A percentile compares a stretch with the other conserved stretches of the same genome.
These are phyloP conservation scores for Pterobdella sp. DNA, from an alignment of 2,888 invertebrate genomes.

Conservation along the genomic window DNA sequence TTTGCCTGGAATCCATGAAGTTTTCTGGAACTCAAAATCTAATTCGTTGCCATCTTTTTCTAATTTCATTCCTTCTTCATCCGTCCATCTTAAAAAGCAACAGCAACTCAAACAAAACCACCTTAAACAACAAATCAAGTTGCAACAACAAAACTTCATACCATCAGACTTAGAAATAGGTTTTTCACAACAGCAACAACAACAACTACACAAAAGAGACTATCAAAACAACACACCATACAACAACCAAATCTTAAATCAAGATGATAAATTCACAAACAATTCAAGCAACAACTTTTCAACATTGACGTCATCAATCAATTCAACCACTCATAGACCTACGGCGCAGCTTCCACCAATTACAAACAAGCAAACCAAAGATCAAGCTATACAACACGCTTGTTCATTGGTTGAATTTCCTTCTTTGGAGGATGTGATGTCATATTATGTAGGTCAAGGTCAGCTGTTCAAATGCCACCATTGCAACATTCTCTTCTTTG, in stretches of 20 bases:
- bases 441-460: conserved; percentile 44
- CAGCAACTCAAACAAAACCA: not conserved
- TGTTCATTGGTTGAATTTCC: conserved; percentile 40
- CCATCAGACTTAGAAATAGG: not conserved
- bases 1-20: conserved; percentile 38
- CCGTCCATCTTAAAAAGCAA: not conserved
- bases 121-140: not conserved
- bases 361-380: conserved; percentile 36
- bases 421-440: conserved; percentile 41
- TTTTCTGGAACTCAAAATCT: conserved; percentile 33
- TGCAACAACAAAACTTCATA: not conserved
- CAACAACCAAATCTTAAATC: too few relatives aligned
- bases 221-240: not conserved
- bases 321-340: conserved; percentile 31
- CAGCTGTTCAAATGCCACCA: conserved; percentile 43
- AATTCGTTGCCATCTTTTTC: conserved; percentile 35
- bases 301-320: not conserved
- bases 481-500: conserved; percentile 44
- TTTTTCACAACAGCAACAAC: conserved; percentile 16
- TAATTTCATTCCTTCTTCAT: conserved; percentile 35
- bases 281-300: not conserved
- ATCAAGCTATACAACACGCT: conserved; percentile 41
- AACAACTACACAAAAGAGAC: conserved; percentile 4
- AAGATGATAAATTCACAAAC: too few relatives aligned
- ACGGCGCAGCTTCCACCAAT: conserved; percentile 39